Evolutionary conservation across 2,797 vertebrate genomes (phyloP), one percentile per base, ranked within the genome.

Genomic region (Amniataba percoides): DNA sequence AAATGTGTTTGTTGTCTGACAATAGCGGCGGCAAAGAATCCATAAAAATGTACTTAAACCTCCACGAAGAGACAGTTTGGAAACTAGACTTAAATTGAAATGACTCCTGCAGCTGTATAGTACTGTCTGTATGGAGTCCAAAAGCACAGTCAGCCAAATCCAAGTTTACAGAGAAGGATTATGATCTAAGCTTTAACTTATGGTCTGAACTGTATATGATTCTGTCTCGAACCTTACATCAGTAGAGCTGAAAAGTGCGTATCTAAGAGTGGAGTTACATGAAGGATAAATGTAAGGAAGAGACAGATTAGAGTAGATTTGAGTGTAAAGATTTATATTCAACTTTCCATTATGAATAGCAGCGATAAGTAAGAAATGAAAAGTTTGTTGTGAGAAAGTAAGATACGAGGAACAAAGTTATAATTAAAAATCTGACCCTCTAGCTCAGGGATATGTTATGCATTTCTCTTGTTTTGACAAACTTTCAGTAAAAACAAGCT

Each of bases 1-100:
- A 31, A 48, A 57, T 45, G 21, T 69, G 31, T 72, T 56, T 53
- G 15, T 57, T 77, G 36, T 59, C 52, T 67, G 48, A 70, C 49
- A 58, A 52, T 56, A 66, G 60, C 18, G 13, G 43, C 14, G 25
- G 23, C 14, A 43, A 77, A 42, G 5, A 55, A 57, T 31, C 23
- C n/a, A 59, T 68, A 4, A 48, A 69, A 57, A 71, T 66, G 9
- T 13, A 21, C 23, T 56, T 59, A 49, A 63, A 65, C 3, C 5
- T 48, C 39, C 42, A 27, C 63, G 18, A 53, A 42, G 21, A 43
- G 6, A 48, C 46, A 25, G 21, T 74, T 71, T 48, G 73, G 4
- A 16, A 49, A 25, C 65, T 2, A 46, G 56, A 56, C 31, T 34
- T 61, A 31, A 39, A 62, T 42, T 56, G 34, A 66, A 57, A 25